Percentiles rank a stretch among this genome's conserved stretches.
These are phyloP conservation scores for Myotis findleyi DNA, from an alignment of 2,797 vertebrate species.

Conservation along the genomic window DNA sequence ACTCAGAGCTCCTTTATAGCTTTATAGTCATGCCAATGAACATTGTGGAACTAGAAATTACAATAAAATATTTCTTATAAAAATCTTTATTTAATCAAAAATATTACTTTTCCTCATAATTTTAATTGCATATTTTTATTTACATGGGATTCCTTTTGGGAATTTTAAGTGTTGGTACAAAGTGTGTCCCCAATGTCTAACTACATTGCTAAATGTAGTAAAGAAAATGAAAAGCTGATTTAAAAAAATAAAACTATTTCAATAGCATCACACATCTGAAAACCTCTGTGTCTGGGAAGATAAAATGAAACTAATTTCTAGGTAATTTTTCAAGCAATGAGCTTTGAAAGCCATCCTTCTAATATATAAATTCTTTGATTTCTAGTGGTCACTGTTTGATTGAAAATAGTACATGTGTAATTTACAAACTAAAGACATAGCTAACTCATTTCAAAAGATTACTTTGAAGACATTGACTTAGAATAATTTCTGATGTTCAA, in stretches of 20 bases:
- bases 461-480: slow-evolving; percentile 77
- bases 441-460: slow-evolving; percentile 70
- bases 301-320: slow-evolving; percentile 76
- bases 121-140: slow-evolving; percentile 19
- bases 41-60: neutral
- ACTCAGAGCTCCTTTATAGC: neutral
- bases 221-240: slow-evolving; percentile 51
- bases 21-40: neutral
- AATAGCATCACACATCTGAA: slow-evolving; percentile 52
- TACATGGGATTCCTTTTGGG: neutral
- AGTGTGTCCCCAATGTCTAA: neutral
- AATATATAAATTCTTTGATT: slow-evolving; percentile 76
- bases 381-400: slow-evolving; percentile 64
- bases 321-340: slow-evolving; percentile 70
- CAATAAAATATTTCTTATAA: neutral
- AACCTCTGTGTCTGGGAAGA: slow-evolving; percentile 64
- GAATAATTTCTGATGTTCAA: slow-evolving; percentile 78
- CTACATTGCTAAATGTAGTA: slow-evolving; percentile 11
- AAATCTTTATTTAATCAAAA: neutral
- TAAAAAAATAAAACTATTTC: slow-evolving; percentile 68
- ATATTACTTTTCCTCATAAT: neutral
- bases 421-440: slow-evolving; percentile 68
- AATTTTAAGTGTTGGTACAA: slow-evolving; percentile 40
- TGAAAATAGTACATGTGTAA: slow-evolving; percentile 68
- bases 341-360: slow-evolving; percentile 70